These are phyloP conservation scores for Tricholauxania praeusta DNA, from an alignment of 2,888 invertebrate species.

Conservation along the genomic window DNA sequence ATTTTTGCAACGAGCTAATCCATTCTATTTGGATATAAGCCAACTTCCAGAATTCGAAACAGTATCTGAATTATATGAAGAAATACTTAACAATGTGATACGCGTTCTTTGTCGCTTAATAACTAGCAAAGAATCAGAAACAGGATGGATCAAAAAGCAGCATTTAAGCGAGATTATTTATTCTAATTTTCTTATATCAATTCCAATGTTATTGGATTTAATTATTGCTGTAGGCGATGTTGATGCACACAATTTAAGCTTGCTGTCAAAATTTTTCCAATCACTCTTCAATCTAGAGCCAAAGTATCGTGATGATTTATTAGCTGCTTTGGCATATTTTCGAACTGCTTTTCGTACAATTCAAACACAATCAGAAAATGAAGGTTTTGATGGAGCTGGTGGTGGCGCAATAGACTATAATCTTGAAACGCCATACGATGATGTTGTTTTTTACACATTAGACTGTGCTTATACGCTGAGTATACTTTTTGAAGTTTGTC, in stretches of 20 bases:
- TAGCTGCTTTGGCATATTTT: constrained; percentile 70
- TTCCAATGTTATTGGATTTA: constrained; percentile 84
- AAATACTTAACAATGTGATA: constrained; percentile 76
- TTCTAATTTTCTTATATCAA: constrained; percentile 83
- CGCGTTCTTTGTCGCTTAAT: constrained; percentile 81
- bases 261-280: constrained; percentile 75
- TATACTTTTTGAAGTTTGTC: constrained; percentile 77
- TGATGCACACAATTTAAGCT: constrained; percentile 72
- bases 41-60: constrained; percentile 65
- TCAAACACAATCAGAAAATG: constrained; percentile 64
- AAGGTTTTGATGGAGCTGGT: constrained; percentile 60
- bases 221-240: constrained; percentile 79
- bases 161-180: constrained; percentile 80
- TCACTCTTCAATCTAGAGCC: constrained; percentile 73
- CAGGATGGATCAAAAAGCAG: constrained; percentile 75
- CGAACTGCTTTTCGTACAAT: constrained; percentile 68
- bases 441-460: constrained; percentile 76
- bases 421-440: constrained; percentile 70
- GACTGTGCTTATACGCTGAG: constrained; percentile 79
- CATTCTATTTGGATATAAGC: constrained; percentile 74
- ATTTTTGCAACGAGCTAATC: constrained; percentile 80
- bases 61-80: constrained; percentile 70
- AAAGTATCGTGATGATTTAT: constrained; percentile 74
- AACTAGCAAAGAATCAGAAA: constrained; percentile 83
- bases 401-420: constrained; percentile 53